Percentiles rank a stretch among this genome's conserved stretches.
phyloP scores from a whole-genome alignment of 2,888 invertebrate genomes.

The Calliphora vomitoria region DNA sequence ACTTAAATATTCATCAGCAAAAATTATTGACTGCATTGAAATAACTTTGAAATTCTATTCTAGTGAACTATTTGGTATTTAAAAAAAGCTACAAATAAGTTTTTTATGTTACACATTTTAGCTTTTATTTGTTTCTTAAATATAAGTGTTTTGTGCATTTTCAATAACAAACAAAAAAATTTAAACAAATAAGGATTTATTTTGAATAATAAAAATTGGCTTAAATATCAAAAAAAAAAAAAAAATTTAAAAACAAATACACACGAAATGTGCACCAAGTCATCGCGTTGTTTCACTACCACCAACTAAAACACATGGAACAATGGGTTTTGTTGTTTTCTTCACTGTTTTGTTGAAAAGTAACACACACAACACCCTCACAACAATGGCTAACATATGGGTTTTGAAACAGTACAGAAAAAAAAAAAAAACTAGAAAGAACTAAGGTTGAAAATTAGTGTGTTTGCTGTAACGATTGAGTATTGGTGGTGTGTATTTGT shows the following conservation, averaged over 20 bases:
- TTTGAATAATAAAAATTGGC: constrained; percentile 8
- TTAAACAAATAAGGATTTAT: constrained; percentile 2
- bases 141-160: neutral
- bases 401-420: neutral
- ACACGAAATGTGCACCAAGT: constrained; percentile 16
- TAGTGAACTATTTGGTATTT: too few relatives aligned
- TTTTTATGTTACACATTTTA: neutral
- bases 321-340: constrained; percentile 14
- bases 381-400: constrained; percentile 41
- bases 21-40: too few relatives aligned
- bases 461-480: constrained; percentile 33
- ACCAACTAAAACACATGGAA: constrained; percentile 34
- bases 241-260: neutral
- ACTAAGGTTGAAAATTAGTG: constrained; percentile 14
- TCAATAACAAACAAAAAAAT: constrained; percentile 39
- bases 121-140: neutral
- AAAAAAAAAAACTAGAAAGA: constrained; percentile 25
- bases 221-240: constrained; percentile 4
- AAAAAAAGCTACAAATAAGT: too few relatives aligned
- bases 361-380: neutral
- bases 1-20: too few relatives aligned
- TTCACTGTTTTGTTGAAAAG: neutral
- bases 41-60: too few relatives aligned
- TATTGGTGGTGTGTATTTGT: constrained; percentile 3
- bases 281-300: constrained; percentile 35